A percentile compares a stretch with the other conserved stretches of the same genome.
Evolutionary conservation across 2,888 invertebrate species (phyloP).

Genomic region (Hofmannophila pseudospretella): DNA sequence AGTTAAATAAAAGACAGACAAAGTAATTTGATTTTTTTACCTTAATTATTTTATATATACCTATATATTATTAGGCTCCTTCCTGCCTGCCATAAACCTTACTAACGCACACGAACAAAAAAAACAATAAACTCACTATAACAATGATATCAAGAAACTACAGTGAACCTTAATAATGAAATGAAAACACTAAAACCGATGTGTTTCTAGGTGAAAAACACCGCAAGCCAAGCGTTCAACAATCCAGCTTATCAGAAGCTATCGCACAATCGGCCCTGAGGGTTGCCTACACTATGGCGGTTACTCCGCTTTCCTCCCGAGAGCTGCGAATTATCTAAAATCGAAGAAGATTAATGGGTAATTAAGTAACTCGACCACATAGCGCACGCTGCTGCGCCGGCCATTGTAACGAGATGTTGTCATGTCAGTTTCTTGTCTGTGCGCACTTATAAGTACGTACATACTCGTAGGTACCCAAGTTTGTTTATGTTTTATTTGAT

Average conservation of each 20-base stretch:
- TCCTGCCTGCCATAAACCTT: too few species aligned
- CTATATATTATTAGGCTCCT: too few species aligned
- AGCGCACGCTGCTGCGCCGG: slow-evolving; percentile 9
- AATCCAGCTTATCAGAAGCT: slow-evolving; percentile 25
- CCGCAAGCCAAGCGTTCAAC: slow-evolving; percentile 15
- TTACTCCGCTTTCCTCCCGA: slow-evolving; percentile 35
- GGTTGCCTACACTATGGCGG: slow-evolving; percentile 31
- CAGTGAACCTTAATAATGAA: background rate
- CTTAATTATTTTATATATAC: too few species aligned
- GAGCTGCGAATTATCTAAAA: slow-evolving; percentile 42
- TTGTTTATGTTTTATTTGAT: too few species aligned
- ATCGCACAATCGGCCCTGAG: slow-evolving; percentile 21
- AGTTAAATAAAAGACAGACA: too few species aligned
- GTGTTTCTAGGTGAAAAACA: slow-evolving; percentile 12
- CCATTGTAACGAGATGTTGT: slow-evolving; percentile 29
- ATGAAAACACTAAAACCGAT: too few species aligned
- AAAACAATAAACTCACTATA: too few species aligned
- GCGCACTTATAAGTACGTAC: too few species aligned
- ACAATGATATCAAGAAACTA: too few species aligned
- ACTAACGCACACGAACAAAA: too few species aligned
- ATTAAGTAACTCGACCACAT: slow-evolving; percentile 22
- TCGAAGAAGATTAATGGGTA: slow-evolving; percentile 48
- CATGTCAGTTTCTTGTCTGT: slow-evolving; percentile 26
- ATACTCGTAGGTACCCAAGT: too few species aligned
- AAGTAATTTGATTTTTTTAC: too few species aligned